Evolutionary conservation across 2,797 vertebrate genomes (phyloP), one percentile per base, ranked within the genome.

Genomic region (Pangasius larnaudii): DNA sequence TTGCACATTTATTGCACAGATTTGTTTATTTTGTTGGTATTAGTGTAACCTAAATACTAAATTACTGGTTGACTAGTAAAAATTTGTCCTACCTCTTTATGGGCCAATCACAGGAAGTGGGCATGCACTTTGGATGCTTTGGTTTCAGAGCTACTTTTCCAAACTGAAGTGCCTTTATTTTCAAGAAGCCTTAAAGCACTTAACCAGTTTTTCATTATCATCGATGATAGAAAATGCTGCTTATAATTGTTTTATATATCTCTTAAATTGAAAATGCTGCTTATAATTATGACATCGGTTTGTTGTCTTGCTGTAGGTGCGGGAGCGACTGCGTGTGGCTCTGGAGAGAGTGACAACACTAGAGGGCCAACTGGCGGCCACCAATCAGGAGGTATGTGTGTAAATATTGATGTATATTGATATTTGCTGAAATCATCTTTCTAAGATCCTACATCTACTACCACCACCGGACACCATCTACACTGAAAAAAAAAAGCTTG

Each of bases 291-390:
- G 42, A 36, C 49, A 80, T 46, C 75, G 46, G 39, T 36, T 58
- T 63, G 69, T 67, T 89, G 80, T 87, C 86, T 56, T 90, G 65
- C 39, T 69, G 36, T 93, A 99, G 98, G 98, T 99, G 88, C 97
- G 98, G 89, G 98, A 99, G 92, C 96, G 98, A 86, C 94, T 99
- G 88, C 96, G 98, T 88, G 97, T 98, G 82, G 96, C 98, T 49
- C 94, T 99, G 84, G 98, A 99, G 93, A 95, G 97, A 89, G 98
- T 99, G 80, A 94, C 97, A 63, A 97, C 97, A 78, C 92, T 99
- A 93, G 98, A 99, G 93, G 98, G 97, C 92, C 97, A 99, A 92
- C 94, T 99, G 0, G 92, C 97, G 58, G 88, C 96, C 24, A 96
- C 97, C 88, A 97, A 97, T 86, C 97, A 98, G 91, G 98, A 99